Percentiles rank a stretch among this genome's conserved stretches.
Evolutionary conservation across 2,888 invertebrate genomes (phyloP).

Genomic region (Octodonta nipae): DNA sequence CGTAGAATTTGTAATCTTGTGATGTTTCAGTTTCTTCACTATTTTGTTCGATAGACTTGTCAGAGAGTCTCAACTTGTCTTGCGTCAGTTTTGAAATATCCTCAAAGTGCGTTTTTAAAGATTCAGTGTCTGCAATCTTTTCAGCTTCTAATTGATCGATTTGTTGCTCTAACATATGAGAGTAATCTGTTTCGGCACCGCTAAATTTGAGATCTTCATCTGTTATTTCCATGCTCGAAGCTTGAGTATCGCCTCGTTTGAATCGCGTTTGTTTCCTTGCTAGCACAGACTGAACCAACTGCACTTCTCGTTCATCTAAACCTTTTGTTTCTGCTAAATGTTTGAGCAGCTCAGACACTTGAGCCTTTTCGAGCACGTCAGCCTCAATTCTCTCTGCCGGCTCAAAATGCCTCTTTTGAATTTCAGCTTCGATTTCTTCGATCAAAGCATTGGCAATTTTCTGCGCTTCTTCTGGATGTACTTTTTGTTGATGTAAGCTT

Average conservation of each 20-base stretch:
- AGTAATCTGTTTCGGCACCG: conserved; percentile 52
- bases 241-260: conserved; percentile 37
- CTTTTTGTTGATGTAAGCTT: conserved; percentile 33
- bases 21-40: conserved; percentile 19
- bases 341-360: conserved; percentile 34
- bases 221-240: conserved; percentile 44
- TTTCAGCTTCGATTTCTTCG: conserved; percentile 41
- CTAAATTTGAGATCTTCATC: conserved; percentile 59
- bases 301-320: conserved; percentile 36
- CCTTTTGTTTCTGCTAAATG: conserved; percentile 36
- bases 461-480: conserved; percentile 39
- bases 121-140: conserved; percentile 35
- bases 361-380: conserved; percentile 22
- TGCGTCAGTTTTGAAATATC: conserved; percentile 20
- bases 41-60: conserved; percentile 25
- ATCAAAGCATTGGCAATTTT: conserved; percentile 39
- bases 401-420: conserved; percentile 31
- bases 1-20: conserved; percentile 21
- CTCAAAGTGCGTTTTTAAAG: conserved; percentile 20
- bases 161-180: conserved; percentile 35
- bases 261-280: conserved; percentile 36
- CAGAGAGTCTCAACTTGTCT: conserved; percentile 21
- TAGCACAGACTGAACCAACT: conserved; percentile 39
- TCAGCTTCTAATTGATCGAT: conserved; percentile 36
- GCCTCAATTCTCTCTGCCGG: conserved; percentile 9